phyloP scores from a whole-genome alignment of 2,113 vertebrate species.

The Fulmarus glacialis region DNA sequence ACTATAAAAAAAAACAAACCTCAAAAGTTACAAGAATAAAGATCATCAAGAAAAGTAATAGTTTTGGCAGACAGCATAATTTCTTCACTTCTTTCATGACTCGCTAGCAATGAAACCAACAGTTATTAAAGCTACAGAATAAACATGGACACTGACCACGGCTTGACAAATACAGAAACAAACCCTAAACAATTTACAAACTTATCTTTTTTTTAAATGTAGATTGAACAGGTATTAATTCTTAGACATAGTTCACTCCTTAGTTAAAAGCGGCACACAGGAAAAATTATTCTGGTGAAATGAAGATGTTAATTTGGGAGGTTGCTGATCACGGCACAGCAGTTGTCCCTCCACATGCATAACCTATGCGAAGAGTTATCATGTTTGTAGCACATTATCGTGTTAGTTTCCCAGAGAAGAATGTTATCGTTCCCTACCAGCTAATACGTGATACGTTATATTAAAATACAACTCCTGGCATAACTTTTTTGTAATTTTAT shows the following conservation, averaged over 20 bases:
- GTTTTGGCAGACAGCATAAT: neutral
- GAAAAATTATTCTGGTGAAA: neutral
- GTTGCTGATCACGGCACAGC: neutral
- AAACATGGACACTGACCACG: neutral
- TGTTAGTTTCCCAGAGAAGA: neutral
- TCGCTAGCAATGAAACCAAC: neutral
- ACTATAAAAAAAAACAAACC: neutral
- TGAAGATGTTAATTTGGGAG: neutral
- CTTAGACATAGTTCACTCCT: neutral
- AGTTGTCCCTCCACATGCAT: neutral
- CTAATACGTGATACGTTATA: neutral
- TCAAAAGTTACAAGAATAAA: neutral
- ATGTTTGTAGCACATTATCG: neutral
- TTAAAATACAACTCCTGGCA: neutral
- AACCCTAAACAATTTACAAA: neutral
- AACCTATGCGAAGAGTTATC: neutral
- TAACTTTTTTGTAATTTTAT: neutral
- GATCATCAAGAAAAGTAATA: neutral
- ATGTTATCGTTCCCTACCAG: neutral
- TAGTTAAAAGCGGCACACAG: neutral
- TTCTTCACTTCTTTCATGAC: neutral
- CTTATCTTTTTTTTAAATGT: neutral
- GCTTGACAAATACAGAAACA: neutral
- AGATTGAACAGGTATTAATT: neutral
- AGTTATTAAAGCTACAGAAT: neutral